phyloP scores from a whole-genome alignment of 2,888 invertebrate genomes.

The Lithophane socia region DNA sequence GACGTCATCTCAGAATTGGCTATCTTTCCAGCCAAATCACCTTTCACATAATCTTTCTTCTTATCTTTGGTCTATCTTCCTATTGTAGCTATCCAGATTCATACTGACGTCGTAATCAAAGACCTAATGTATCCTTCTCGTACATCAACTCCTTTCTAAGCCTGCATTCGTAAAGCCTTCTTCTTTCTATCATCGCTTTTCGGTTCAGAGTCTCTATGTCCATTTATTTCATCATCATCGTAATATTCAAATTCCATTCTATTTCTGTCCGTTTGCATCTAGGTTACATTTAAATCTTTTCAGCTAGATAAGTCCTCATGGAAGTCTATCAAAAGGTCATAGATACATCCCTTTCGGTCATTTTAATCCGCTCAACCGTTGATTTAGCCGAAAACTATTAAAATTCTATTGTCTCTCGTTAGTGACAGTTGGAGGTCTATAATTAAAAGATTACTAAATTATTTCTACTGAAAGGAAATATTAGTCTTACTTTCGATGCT shows the following conservation, averaged over 20 bases:
- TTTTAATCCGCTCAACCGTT: too few species aligned
- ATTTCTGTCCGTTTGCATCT: not conserved
- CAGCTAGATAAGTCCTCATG: not conserved
- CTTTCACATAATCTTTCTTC: not conserved
- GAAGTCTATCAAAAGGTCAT: not conserved
- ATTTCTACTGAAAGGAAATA: not conserved
- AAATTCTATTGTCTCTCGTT: too few species aligned
- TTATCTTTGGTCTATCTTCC: not conserved
- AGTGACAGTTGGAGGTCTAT: too few species aligned
- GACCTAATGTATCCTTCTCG: not conserved
- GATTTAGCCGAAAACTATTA: too few species aligned
- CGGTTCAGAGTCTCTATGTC: not conserved
- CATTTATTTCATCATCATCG: not conserved
- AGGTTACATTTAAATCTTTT: not conserved
- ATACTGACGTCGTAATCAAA: not conserved
- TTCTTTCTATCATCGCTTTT: not conserved
- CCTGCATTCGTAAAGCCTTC: not conserved
- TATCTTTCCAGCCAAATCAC: not conserved
- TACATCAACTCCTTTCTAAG: not conserved
- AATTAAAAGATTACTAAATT: not conserved
- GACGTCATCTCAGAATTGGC: not conserved
- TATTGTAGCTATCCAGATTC: not conserved
- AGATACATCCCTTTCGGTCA: not conserved
- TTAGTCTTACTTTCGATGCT: slow-evolving; percentile 30
- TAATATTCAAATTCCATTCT: not conserved